Percentiles rank a stretch among this genome's conserved stretches.
Conservation (phyloP, 2,113 vertebrate genomes). For the Sterrhoptilus dennistouni region DNA sequence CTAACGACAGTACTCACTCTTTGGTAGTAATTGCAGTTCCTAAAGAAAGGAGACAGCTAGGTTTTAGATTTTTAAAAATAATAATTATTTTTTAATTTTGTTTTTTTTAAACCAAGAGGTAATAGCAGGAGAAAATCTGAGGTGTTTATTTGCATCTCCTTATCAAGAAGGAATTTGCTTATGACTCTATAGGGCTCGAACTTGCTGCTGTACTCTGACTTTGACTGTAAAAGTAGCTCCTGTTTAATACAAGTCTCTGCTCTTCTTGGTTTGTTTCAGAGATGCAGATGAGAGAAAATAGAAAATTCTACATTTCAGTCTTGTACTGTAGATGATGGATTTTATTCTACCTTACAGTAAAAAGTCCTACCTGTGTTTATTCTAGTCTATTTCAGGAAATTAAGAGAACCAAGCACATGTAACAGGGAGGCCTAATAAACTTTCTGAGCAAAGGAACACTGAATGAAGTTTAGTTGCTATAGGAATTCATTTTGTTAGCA, state of each 20-base stretch:
- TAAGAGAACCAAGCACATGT: constrained; percentile 7
- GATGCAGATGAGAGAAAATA: background rate
- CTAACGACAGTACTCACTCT: background rate
- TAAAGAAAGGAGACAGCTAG: background rate
- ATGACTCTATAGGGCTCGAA: background rate
- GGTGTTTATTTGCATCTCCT: background rate
- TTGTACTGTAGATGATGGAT: background rate
- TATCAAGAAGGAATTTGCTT: constrained; percentile 22
- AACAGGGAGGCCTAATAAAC: background rate
- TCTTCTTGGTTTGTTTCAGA: background rate
- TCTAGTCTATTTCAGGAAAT: constrained; percentile 33
- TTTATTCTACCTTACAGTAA: constrained; percentile 13
- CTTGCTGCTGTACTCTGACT: background rate
- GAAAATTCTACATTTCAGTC: background rate
- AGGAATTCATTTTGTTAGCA: background rate
- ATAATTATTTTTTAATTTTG: background rate
- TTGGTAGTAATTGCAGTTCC: background rate
- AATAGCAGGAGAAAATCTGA: constrained; percentile 14
- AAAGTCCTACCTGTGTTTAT: background rate
- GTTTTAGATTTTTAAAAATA: background rate
- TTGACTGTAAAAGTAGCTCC: constrained; percentile 1
- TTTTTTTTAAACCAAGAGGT: background rate
- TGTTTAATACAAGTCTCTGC: background rate
- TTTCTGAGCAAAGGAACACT: background rate
- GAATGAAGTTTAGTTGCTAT: background rate